Conservation (phyloP, 2,113 vertebrate species). For the Antechinus stuartii region DNA sequence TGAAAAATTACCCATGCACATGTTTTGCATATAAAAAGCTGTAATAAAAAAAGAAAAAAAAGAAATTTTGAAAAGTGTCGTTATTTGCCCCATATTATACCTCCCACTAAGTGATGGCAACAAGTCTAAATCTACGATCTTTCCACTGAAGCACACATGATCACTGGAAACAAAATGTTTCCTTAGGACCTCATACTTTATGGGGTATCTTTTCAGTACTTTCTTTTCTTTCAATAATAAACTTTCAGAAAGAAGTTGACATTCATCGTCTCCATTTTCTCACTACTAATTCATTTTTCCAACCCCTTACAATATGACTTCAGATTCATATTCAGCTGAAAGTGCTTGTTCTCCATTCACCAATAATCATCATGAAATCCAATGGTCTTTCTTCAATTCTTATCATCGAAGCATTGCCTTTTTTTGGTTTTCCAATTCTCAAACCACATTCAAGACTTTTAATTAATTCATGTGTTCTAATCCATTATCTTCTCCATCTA, state of each 20-base stretch:
- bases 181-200: background rate
- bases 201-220: background rate
- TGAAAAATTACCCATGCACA: no score
- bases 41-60: no score
- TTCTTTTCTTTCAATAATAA: background rate
- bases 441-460: constrained; percentile 27
- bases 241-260: background rate
- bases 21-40: no score
- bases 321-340: background rate
- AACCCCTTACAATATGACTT: background rate
- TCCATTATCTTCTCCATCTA: background rate
- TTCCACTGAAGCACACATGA: background rate
- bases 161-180: background rate
- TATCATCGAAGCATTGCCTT: background rate
- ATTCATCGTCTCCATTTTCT: background rate
- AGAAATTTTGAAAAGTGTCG: background rate
- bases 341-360: background rate
- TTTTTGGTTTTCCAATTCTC: background rate
- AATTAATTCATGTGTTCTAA: constrained; percentile 8
- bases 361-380: background rate
- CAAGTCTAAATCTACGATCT: background rate
- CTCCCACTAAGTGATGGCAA: background rate
- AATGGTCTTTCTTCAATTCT: background rate
- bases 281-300: background rate
- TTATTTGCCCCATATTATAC: background rate